Evolutionary conservation across 2,113 vertebrate genomes (phyloP).

Genomic region (Zosterops borbonicus): DNA sequence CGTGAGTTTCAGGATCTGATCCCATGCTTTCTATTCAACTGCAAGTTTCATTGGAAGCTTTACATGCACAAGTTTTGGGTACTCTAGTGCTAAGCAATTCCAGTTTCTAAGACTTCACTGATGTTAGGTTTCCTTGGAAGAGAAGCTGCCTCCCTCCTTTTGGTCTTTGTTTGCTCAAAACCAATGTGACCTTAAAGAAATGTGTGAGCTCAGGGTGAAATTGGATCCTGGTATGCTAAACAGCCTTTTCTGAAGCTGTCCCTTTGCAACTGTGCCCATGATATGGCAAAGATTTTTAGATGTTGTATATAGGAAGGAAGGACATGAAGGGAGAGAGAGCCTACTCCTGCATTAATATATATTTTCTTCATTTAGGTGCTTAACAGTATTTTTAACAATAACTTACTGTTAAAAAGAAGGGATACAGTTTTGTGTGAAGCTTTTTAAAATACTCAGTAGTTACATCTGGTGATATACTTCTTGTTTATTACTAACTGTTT

Average conservation of each 20-base stretch:
- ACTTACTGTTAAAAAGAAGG: neutral
- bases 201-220: neutral
- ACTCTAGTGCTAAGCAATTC: neutral
- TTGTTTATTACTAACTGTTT: conserved; percentile 54
- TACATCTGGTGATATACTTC: neutral
- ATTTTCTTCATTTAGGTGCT: neutral
- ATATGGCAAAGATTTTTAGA: neutral
- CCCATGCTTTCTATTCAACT: neutral
- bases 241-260: neutral
- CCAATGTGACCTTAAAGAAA: neutral
- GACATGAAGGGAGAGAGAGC: neutral
- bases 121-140: neutral
- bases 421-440: neutral
- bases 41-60: neutral
- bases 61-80: neutral
- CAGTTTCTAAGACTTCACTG: neutral
- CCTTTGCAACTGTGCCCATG: neutral
- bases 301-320: neutral
- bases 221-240: neutral
- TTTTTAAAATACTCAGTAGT: neutral
- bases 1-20: neutral
- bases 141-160: neutral
- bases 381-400: neutral
- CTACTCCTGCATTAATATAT: neutral
- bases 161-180: neutral